Evolutionary conservation across 2,113 vertebrate species (phyloP).

Genomic region (Otis tarda): DNA sequence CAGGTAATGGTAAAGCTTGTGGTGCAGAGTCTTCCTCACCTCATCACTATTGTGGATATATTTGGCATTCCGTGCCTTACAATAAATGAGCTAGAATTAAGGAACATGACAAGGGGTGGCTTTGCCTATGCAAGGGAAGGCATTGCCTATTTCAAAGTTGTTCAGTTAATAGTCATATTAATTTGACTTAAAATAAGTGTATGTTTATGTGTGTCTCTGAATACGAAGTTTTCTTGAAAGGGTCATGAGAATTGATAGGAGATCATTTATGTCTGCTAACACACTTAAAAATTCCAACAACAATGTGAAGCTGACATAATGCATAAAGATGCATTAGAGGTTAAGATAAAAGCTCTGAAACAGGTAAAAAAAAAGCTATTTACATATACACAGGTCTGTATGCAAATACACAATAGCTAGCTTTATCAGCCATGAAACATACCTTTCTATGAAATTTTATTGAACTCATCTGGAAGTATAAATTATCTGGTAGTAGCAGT

Average conservation of each 20-base stretch:
- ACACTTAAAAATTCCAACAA: background rate
- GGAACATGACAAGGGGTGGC: background rate
- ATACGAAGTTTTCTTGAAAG: background rate
- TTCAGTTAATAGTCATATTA: background rate
- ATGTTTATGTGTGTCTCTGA: background rate
- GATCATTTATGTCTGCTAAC: background rate
- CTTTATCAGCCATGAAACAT: background rate
- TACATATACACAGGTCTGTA: background rate
- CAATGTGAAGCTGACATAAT: background rate
- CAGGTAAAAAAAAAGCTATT: background rate
- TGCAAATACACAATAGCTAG: background rate
- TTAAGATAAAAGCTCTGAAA: background rate
- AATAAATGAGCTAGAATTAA: background rate
- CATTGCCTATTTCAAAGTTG: background rate
- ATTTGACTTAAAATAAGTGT: background rate
- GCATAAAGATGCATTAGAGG: background rate
- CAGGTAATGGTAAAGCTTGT: background rate
- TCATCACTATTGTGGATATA: background rate
- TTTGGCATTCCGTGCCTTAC: background rate
- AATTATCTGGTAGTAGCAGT: no score
- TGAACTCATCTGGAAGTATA: no score
- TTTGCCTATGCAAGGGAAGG: no score
- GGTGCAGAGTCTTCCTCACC: background rate
- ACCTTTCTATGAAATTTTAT: background rate
- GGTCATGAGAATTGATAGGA: background rate